phyloP scores from a whole-genome alignment of 2,113 vertebrate genomes.

The Zootoca vivipara region DNA sequence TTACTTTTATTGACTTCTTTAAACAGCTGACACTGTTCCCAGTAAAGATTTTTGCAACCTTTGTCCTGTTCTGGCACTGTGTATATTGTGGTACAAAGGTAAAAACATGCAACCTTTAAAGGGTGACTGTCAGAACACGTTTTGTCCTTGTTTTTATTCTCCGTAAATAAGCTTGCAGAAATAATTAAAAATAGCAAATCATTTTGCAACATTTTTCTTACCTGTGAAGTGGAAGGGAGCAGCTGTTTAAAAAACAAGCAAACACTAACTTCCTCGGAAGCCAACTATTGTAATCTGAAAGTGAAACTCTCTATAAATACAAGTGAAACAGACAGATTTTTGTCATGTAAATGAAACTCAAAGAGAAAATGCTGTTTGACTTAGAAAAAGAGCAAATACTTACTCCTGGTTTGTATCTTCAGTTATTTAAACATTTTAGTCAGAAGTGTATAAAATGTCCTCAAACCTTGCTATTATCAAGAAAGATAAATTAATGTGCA shows the following conservation, averaged over 20 bases:
- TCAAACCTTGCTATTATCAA: not conserved
- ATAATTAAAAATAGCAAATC: not conserved
- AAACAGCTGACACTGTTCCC: not conserved
- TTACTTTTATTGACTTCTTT: not conserved
- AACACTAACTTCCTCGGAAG: slow-evolving; percentile 7
- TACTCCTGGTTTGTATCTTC: not conserved
- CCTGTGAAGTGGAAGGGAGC: not conserved
- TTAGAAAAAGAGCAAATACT: not conserved
- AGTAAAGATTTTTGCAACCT: slow-evolving; percentile 15
- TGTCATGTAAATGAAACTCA: not conserved
- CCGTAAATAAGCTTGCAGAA: not conserved
- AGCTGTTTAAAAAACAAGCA: slow-evolving; percentile 19
- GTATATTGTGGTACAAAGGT: not conserved
- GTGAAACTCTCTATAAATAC: slow-evolving; percentile 37
- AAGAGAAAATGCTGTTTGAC: not conserved
- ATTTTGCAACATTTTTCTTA: not conserved
- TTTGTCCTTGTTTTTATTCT: not conserved
- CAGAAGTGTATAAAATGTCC: not conserved
- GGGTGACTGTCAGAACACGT: not conserved
- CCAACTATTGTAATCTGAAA: slow-evolving; percentile 14
- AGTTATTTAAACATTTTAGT: not conserved
- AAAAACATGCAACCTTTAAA: not conserved
- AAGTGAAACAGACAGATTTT: slow-evolving; percentile 18
- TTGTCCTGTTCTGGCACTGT: not conserved
- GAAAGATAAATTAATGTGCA: not conserved